Conservation (phyloP, 2,797 vertebrate species). For the Sphenodon punctatus region DNA sequence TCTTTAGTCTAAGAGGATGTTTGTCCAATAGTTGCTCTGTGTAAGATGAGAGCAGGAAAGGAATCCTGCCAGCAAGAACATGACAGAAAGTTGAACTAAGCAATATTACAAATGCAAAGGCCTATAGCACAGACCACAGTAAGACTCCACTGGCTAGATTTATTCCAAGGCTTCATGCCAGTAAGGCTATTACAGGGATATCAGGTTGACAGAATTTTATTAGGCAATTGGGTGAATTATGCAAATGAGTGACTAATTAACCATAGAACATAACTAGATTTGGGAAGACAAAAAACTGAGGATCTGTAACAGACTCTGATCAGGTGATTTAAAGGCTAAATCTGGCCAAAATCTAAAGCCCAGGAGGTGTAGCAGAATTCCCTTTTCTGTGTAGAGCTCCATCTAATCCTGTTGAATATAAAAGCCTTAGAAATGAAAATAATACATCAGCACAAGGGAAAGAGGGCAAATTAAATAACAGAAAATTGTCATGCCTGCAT, state of each 20-base stretch:
- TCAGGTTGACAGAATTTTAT: constrained; percentile 19
- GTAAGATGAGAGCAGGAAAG: rapidly evolving
- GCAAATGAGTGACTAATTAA: constrained; percentile 25
- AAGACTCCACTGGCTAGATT: constrained; percentile 8
- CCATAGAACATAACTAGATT: constrained; percentile 2
- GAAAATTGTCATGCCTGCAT: not conserved
- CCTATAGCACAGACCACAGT: not conserved
- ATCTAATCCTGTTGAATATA: not conserved
- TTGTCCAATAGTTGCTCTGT: not conserved
- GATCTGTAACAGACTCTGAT: not conserved
- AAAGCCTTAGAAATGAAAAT: constrained; percentile 22
- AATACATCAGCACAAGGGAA: not conserved
- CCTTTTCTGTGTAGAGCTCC: constrained; percentile 6
- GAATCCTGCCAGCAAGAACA: not conserved
- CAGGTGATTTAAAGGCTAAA: not conserved
- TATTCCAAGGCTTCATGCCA: constrained; percentile 7
- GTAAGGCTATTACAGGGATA: not conserved
- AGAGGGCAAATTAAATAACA: not conserved
- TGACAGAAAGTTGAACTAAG: not conserved
- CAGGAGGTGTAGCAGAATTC: not conserved
- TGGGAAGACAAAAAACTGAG: constrained; percentile 19
- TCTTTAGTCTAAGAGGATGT: not conserved
- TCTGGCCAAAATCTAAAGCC: not conserved
- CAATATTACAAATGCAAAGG: not conserved
- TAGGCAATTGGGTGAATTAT: constrained; percentile 27